Evolutionary conservation across 23 tunicate species (phyloP).

Genomic region (Trididemnum clinides): DNA sequence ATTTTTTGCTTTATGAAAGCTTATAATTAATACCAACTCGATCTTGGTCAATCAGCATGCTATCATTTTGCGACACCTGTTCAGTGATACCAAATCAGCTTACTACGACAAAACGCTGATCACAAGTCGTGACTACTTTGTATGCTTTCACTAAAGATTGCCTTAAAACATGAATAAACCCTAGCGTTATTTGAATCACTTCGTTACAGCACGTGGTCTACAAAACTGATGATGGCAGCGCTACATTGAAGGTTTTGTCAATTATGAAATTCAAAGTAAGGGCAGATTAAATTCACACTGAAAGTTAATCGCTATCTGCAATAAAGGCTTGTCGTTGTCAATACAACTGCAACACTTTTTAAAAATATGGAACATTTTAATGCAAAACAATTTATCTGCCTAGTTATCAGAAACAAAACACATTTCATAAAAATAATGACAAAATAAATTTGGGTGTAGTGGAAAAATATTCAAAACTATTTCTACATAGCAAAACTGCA

Average conservation of each 20-base stretch:
- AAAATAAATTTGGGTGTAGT: neutral
- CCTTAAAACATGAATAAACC: neutral
- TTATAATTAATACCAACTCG: too few relatives aligned
- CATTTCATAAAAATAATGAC: neutral
- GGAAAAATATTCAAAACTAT: neutral
- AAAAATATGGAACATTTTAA: slow-evolving; percentile 3
- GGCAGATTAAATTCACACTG: neutral
- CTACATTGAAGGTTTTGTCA: slow-evolving; percentile 31
- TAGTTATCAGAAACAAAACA: neutral
- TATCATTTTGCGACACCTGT: neutral
- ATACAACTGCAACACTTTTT: neutral
- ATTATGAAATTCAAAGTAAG: neutral
- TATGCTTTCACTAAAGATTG: neutral
- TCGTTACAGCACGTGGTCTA: neutral
- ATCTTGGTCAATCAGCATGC: too few relatives aligned
- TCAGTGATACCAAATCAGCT: neutral
- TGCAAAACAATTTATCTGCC: neutral
- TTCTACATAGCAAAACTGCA: too few relatives aligned
- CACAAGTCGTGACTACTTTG: neutral
- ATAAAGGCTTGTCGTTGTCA: neutral
- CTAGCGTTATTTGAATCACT: neutral
- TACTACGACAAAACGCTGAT: slow-evolving; percentile 11
- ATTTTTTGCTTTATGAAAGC: too few relatives aligned
- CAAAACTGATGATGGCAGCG: neutral
- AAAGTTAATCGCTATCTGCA: neutral